These are phyloP conservation scores for Ochotona princeps DNA, from an alignment of 2,113 vertebrate genomes.

Conservation along the genomic window DNA sequence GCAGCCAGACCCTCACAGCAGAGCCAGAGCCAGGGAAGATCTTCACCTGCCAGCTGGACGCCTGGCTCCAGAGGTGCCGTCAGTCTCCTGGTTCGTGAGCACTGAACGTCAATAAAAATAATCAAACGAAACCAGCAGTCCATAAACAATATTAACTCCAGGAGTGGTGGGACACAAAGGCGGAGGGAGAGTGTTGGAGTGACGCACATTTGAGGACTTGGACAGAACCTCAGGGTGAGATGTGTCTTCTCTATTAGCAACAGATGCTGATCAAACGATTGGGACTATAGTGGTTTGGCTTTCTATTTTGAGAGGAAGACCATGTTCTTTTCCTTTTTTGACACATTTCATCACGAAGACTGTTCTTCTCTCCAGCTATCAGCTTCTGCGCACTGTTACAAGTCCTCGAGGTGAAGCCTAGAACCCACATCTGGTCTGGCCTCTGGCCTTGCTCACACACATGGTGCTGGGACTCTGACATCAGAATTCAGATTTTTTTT, in stretches of 20 bases:
- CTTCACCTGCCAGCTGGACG: slow-evolving; percentile 20
- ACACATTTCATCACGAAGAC: accelerated
- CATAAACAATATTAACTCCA: slow-evolving; percentile 75
- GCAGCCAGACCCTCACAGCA: not conserved
- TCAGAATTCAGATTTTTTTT: not conserved
- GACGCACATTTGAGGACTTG: not conserved
- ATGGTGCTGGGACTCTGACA: accelerated
- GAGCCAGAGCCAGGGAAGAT: not conserved
- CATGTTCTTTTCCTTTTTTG: accelerated
- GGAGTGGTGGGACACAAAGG: slow-evolving; percentile 63
- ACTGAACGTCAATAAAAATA: slow-evolving; percentile 80
- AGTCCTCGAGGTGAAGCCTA: not conserved
- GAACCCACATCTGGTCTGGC: not conserved
- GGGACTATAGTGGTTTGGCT: not conserved
- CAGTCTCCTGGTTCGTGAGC: slow-evolving; percentile 67
- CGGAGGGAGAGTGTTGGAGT: no score
- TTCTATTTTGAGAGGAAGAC: not conserved
- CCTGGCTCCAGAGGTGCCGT: slow-evolving; percentile 58
- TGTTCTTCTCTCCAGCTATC: not conserved
- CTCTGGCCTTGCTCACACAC: not conserved
- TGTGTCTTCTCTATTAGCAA: slow-evolving; percentile 60
- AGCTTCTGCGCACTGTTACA: accelerated
- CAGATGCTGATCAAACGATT: slow-evolving; percentile 66
- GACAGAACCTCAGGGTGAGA: slow-evolving; percentile 21
- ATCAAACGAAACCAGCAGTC: slow-evolving; percentile 81